Evolutionary conservation across 1,140 invertebrate genomes (phyloP).

Genomic region (Stegodyphus mimosarum): DNA sequence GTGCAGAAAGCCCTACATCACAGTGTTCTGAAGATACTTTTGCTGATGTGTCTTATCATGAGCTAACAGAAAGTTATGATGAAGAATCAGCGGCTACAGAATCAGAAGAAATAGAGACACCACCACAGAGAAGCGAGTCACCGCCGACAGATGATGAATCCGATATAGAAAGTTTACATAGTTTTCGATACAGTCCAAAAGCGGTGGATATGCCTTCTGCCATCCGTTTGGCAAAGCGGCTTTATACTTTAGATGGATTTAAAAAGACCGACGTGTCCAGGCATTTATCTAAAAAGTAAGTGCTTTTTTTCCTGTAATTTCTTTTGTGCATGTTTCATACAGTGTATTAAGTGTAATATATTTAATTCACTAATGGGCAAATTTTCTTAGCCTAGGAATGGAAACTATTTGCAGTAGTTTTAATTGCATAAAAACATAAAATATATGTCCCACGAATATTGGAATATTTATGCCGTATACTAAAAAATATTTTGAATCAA

Average conservation of each 20-base stretch:
- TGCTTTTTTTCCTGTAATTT: background rate
- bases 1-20: constrained; percentile 50
- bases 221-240: constrained; percentile 88
- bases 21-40: constrained; percentile 50
- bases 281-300: constrained; percentile 95
- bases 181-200: constrained; percentile 92
- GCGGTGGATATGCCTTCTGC: constrained; percentile 95
- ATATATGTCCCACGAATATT: no score
- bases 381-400: no score
- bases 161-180: constrained; percentile 87
- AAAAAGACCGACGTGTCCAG: constrained; percentile 96
- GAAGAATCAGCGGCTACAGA: constrained; percentile 31
- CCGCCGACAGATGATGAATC: constrained; percentile 79
- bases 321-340: no score
- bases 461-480: no score
- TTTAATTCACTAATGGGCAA: no score
- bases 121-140: constrained; percentile 31
- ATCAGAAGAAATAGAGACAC: background rate
- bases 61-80: constrained; percentile 51
- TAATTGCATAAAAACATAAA: no score
- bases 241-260: constrained; percentile 80
- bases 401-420: no score
- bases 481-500: no score
- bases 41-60: constrained; percentile 54
- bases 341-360: no score